Base-by-base conservation (phyloP, 2,797 vertebrate genomes). In the Hyperoplus lanceolatus region DNA sequence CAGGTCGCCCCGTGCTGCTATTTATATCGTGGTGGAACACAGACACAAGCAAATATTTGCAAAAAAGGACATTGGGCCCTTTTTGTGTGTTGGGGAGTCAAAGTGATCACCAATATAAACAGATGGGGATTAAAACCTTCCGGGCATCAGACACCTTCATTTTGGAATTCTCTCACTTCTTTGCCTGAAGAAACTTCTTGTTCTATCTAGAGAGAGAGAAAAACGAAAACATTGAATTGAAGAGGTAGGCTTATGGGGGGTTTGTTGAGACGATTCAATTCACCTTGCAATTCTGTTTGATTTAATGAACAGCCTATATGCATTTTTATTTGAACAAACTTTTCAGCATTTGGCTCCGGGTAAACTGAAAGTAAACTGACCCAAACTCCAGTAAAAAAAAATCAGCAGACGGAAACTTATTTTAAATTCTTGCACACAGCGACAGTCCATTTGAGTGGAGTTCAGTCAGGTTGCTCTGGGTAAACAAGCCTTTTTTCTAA, bases 1-100 rank as follows among this genome's bases (percentile, higher is more conserved):
- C 84, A 12, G 89, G 89, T 94, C 75, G 80, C 84, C 90, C 78
- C 21, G 68, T 89, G 90, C 87, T 89, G 92, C 94, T 96, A 95
- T 96, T 96, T 96, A 94, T 96, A 95, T 92, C 93, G 8, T 49
- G 61, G 87, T 81, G 86, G 94, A 95, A 93, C 91, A 91, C 90
- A 90, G 90, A 90, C 87, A 89, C 87, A 89, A 77, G 88, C 93
- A 94, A 94, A 95, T 95, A 94, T 95, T 95, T 94, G 93, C 85
- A 83, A 86, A 91, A 92, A 21, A 21, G 92, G 93, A 94, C 90
- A 86, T 74, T 68, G 83, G 89, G 85, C 70, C 81, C 78, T 87
- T 93, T 90, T 90, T 90, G 90, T 91, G 50, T 51, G 13, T 21
- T 21, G 86, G 70, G 65, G 85, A 92, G 90, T 93, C 91, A 91